Conservation (phyloP, 2,888 invertebrate species). For the Nemotelus nigrinus region DNA sequence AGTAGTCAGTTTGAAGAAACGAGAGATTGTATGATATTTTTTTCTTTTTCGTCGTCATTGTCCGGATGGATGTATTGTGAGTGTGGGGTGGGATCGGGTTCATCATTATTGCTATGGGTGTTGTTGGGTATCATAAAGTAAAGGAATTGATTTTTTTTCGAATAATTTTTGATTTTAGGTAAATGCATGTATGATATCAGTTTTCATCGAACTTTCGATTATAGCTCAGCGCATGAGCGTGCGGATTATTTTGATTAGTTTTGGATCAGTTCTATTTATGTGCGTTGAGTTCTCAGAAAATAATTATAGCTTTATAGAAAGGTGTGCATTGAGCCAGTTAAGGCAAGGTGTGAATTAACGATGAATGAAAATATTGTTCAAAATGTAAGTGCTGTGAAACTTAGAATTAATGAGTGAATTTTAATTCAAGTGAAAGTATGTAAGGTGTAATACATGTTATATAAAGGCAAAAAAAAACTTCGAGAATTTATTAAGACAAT, state of each 20-base stretch:
- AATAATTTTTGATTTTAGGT: slow-evolving; percentile 25
- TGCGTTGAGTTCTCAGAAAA: background rate
- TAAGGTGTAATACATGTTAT: too few species aligned
- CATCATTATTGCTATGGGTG: background rate
- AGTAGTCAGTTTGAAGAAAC: slow-evolving; percentile 2
- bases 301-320: background rate
- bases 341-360: background rate
- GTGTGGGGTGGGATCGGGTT: slow-evolving; percentile 24
- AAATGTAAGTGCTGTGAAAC: background rate
- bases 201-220: slow-evolving; percentile 39
- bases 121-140: background rate
- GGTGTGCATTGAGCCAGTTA: background rate
- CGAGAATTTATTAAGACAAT: too few species aligned
- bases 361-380: background rate
- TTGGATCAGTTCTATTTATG: background rate
- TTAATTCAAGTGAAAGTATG: too few species aligned
- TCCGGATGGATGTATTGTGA: background rate
- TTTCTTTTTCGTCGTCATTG: slow-evolving; percentile 1
- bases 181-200: slow-evolving; percentile 40
- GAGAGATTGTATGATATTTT: slow-evolving; percentile 23
- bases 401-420: background rate
- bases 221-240: slow-evolving; percentile 39
- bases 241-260: slow-evolving; percentile 13
- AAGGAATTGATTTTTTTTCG: slow-evolving; percentile 39
- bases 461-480: too few species aligned